Conservation (phyloP, 2,888 invertebrate genomes). For the Apomyelois bistriatella region DNA sequence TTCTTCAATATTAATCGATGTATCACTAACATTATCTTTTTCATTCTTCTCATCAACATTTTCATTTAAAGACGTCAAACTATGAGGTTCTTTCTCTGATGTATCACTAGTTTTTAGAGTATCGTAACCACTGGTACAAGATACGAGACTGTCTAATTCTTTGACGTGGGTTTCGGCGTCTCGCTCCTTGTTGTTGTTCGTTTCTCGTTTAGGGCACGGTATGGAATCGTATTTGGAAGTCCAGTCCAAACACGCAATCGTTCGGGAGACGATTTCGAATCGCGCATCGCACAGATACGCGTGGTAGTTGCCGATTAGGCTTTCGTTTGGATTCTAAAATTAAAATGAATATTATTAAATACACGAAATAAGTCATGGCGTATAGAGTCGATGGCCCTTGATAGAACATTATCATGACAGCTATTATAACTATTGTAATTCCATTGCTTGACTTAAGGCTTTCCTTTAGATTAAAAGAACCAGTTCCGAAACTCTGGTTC, state of each 20-base stretch:
- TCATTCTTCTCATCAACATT: constrained; percentile 36
- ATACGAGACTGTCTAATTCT: constrained; percentile 69
- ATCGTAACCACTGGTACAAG: constrained; percentile 69
- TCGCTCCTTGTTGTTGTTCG: constrained; percentile 64
- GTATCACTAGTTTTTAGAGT: constrained; percentile 49
- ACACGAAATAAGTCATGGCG: too few species aligned
- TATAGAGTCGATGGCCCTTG: too few species aligned
- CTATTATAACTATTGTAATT: too few species aligned
- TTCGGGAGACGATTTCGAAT: constrained; percentile 86
- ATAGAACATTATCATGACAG: too few species aligned
- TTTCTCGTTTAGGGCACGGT: constrained; percentile 61
- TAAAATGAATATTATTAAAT: constrained; percentile 4
- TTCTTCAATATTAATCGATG: background rate
- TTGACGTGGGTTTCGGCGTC: constrained; percentile 48
- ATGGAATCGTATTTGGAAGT: constrained; percentile 87
- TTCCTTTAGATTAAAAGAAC: too few species aligned
- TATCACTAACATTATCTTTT: background rate
- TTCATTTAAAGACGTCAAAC: constrained; percentile 57
- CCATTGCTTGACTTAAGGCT: too few species aligned
- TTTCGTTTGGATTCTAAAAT: constrained; percentile 79
- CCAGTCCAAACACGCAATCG: constrained; percentile 88
- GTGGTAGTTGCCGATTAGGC: constrained; percentile 89
- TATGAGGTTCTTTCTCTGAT: constrained; percentile 57
- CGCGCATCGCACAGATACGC: constrained; percentile 93
- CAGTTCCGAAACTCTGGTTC: too few species aligned